Conservation (phyloP, 2,113 vertebrate genomes). For the Passer montanus region DNA sequence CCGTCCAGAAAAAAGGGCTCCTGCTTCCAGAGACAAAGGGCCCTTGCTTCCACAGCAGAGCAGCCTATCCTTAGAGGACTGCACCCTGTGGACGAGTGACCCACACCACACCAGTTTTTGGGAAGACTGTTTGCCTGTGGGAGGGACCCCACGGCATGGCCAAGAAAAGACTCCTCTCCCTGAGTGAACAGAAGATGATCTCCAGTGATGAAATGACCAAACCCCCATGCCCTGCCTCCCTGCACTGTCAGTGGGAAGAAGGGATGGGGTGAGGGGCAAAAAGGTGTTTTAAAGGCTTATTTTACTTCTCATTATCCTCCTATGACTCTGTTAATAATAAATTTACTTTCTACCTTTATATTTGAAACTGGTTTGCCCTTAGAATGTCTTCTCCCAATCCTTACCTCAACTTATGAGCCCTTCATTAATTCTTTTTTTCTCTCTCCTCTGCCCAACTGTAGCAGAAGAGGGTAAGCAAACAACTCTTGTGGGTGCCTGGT, state of each 20-base stretch:
- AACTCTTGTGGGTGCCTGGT: not conserved
- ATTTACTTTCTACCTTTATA: not conserved
- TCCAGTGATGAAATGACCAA: not conserved
- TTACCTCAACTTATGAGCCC: not conserved
- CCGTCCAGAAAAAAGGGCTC: not conserved
- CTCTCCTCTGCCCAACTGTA: not conserved
- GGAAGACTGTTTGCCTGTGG: not conserved
- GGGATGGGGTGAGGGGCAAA: fast-evolving
- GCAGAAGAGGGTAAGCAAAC: not conserved
- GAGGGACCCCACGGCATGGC: fast-evolving
- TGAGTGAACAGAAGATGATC: not conserved
- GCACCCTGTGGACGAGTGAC: fast-evolving
- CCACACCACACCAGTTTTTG: not conserved
- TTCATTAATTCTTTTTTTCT: not conserved
- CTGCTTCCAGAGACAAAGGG: not conserved
- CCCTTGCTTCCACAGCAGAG: not conserved
- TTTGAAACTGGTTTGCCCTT: not conserved
- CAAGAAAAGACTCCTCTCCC: not conserved
- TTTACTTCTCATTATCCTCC: not conserved
- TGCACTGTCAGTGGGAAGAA: not conserved
- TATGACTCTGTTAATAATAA: not conserved
- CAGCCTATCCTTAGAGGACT: not conserved
- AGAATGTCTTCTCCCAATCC: not conserved
- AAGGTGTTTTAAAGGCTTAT: not conserved
- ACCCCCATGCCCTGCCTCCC: not conserved